Base-by-base conservation (phyloP, 2,888 invertebrate species). In the Iselma pallidipennis region DNA sequence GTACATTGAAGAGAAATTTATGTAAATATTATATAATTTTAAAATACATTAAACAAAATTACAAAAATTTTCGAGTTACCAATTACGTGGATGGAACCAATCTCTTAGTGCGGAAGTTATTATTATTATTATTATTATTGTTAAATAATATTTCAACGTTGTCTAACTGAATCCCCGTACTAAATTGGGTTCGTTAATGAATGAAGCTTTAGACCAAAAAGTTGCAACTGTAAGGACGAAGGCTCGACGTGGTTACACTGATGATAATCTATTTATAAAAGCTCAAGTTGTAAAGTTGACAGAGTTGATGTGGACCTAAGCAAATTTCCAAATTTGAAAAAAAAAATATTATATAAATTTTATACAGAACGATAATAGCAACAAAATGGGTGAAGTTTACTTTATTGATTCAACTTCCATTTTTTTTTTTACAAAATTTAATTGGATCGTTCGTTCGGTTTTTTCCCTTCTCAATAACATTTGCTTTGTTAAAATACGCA, bases 301-400 rank as follows among this genome's bases (percentile, higher is more conserved):
- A 16, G 10, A 29, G 5, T 50, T 12, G 14, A 9, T 5, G 23
- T 23, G 25, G 7, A 26, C 7, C 48, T 5, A 14, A 48, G 3
- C 26, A 12, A 51, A 26, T 19, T n/a, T 4, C 2, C 12, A 45
- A 45, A 21, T n/a, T n/a, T n/a, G 6, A 25, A 25, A 25, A 25
- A 57, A 51, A 51, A 51, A 57, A 45, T 51, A 57, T 37, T 51
- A 51, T 37, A 50, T 28, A 51, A 31, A 51, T 58, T 51, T 58
- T n/a, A n/a, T n/a, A n/a, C n/a, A n/a, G n/a, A n/a, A n/a, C n/a
- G n/a, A n/a, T n/a, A n/a, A n/a, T n/a, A n/a, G 25, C 25, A 25
- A 25, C 3, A 25, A 25, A 25, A 4, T 25, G 25, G 25, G 25
- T 6, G 6, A 25, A 25, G n/a, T n/a, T n/a, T n/a, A n/a, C n/a